These are phyloP conservation scores for Eira barbara DNA, from an alignment of 2,113 vertebrate species.

Conservation along the genomic window DNA sequence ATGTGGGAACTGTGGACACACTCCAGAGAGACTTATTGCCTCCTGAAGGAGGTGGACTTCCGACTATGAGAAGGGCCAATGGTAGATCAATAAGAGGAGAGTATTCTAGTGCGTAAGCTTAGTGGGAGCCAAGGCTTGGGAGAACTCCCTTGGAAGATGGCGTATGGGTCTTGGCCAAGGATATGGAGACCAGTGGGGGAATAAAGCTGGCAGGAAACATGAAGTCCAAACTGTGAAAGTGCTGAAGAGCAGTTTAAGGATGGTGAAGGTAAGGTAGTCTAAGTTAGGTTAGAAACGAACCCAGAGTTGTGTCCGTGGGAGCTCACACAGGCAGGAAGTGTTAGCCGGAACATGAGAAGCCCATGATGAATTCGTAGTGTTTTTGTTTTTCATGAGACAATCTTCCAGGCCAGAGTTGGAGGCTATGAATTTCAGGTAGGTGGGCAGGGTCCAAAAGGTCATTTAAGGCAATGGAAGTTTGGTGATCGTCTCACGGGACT, in stretches of 20 bases:
- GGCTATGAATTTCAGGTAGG: background rate
- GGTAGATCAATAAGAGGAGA: background rate
- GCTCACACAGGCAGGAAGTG: background rate
- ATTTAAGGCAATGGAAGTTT: background rate
- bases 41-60: background rate
- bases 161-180: background rate
- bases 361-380: background rate
- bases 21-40: background rate
- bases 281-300: background rate
- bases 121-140: background rate
- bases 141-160: background rate
- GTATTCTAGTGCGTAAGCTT: background rate
- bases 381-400: background rate
- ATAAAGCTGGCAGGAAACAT: background rate
- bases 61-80: background rate
- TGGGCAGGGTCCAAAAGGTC: background rate
- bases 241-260: background rate
- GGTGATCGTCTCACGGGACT: background rate
- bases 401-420: background rate
- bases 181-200: background rate
- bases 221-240: background rate
- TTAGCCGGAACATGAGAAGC: background rate
- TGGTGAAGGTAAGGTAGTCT: background rate
- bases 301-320: background rate
- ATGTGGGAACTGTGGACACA: background rate